phyloP scores from a whole-genome alignment of 2,888 invertebrate species.

The Sinelater perroti region DNA sequence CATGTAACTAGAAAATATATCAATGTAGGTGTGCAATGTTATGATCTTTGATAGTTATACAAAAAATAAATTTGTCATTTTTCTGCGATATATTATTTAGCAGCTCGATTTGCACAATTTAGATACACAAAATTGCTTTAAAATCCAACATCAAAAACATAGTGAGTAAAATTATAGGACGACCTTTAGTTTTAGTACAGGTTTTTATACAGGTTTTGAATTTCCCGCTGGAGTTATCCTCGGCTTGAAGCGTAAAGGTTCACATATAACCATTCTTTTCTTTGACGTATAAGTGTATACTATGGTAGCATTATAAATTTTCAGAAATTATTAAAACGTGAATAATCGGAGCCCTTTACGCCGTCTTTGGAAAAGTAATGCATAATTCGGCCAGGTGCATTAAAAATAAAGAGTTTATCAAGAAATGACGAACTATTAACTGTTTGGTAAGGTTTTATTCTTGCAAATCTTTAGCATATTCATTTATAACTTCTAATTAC shows the following conservation, averaged over 20 bases:
- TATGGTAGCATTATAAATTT: constrained; percentile 40
- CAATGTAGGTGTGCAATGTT: too few relatives aligned
- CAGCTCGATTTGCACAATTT: too few relatives aligned
- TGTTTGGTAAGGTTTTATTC: constrained; percentile 51
- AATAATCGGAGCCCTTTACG: constrained; percentile 18
- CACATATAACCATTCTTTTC: constrained; percentile 31
- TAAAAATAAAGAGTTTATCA: constrained; percentile 42
- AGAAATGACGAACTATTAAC: constrained; percentile 54
- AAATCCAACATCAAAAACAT: too few relatives aligned
- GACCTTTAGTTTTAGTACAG: too few relatives aligned
- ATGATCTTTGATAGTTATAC: too few relatives aligned
- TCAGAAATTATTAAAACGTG: constrained; percentile 38
- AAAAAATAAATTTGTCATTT: too few relatives aligned
- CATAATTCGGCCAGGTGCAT: constrained; percentile 15
- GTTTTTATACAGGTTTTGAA: too few relatives aligned
- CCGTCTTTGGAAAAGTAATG: constrained; percentile 29
- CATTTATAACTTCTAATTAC: constrained; percentile 29
- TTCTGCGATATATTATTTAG: too few relatives aligned
- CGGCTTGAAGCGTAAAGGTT: constrained; percentile 18
- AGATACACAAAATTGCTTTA: too few relatives aligned
- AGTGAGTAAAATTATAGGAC: too few relatives aligned
- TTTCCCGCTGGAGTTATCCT: too few relatives aligned
- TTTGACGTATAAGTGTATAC: constrained; percentile 31
- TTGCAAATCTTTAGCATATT: constrained; percentile 39
- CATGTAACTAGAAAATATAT: too few relatives aligned